Conservation (phyloP, 2,888 invertebrate species). For the Aromia moschata region DNA sequence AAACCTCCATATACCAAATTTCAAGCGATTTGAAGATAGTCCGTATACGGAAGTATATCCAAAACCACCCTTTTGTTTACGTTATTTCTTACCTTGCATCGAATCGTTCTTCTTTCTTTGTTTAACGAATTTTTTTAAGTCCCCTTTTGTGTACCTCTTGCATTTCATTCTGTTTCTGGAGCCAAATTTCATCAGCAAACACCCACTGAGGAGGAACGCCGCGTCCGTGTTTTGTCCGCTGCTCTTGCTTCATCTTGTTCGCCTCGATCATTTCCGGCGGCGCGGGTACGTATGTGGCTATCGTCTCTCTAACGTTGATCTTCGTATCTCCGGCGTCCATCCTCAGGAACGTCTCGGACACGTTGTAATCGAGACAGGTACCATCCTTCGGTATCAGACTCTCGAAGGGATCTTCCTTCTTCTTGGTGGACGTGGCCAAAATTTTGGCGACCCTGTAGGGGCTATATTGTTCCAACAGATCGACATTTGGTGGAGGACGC, state of each 20-base stretch:
- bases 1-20: too few species aligned
- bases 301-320: slow-evolving; percentile 47
- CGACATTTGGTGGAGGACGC: slow-evolving; percentile 2
- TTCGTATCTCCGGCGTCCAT: slow-evolving; percentile 47
- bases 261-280: slow-evolving; percentile 38
- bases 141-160: slow-evolving; percentile 34
- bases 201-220: background rate
- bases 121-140: slow-evolving; percentile 13
- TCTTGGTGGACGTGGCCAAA: slow-evolving; percentile 37
- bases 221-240: background rate
- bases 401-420: slow-evolving; percentile 39
- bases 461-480: slow-evolving; percentile 37
- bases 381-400: slow-evolving; percentile 41
- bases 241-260: slow-evolving; percentile 25
- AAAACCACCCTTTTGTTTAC: background rate
- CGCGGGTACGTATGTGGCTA: slow-evolving; percentile 46
- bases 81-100: slow-evolving; percentile 10
- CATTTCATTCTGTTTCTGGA: slow-evolving; percentile 31
- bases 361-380: slow-evolving; percentile 49
- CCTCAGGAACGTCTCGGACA: slow-evolving; percentile 51
- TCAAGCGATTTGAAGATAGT: too few species aligned
- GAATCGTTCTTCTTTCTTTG: slow-evolving; percentile 7
- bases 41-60: background rate
- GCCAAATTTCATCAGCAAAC: slow-evolving; percentile 48
- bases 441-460: slow-evolving; percentile 44